Conservation (phyloP, 2,888 invertebrate species). For the Diachrysia chrysitis region DNA sequence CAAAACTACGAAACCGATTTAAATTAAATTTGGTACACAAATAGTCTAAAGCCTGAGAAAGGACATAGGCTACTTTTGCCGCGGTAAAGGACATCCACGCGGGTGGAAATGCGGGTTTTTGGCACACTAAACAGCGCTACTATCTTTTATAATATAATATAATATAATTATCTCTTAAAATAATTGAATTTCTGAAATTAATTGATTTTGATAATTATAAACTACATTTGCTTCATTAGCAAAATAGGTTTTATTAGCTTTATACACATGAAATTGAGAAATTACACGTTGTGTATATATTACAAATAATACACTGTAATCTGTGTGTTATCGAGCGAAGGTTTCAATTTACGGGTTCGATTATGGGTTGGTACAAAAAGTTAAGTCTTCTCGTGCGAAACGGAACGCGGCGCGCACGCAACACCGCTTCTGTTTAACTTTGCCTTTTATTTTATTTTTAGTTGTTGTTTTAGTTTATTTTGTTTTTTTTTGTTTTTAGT, state of each 20-base stretch:
- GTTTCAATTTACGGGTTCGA: constrained; percentile 81
- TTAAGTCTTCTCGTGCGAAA: constrained; percentile 76
- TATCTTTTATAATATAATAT: too few species aligned
- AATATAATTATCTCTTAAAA: too few species aligned
- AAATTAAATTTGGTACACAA: too few species aligned
- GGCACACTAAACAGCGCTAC: too few species aligned
- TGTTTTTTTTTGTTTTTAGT: constrained; percentile 15
- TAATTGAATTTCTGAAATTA: too few species aligned
- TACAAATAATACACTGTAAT: constrained; percentile 64
- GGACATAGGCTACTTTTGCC: too few species aligned
- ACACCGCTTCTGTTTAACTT: constrained; percentile 66
- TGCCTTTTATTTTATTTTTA: constrained; percentile 57
- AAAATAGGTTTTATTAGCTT: constrained; percentile 12
- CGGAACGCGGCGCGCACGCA: constrained; percentile 80
- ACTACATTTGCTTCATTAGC: too few species aligned
- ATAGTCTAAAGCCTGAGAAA: too few species aligned
- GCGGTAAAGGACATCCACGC: too few species aligned
- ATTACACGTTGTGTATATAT: constrained; percentile 50
- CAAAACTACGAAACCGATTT: too few species aligned
- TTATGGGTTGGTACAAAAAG: constrained; percentile 74
- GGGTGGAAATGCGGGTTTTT: too few species aligned
- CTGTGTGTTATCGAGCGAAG: constrained; percentile 68
- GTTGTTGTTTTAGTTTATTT: constrained; percentile 26
- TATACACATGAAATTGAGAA: constrained; percentile 34
- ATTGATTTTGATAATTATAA: too few species aligned